Base-by-base conservation (phyloP, 2,797 vertebrate species). In the Buphagus erythrorhynchus region DNA sequence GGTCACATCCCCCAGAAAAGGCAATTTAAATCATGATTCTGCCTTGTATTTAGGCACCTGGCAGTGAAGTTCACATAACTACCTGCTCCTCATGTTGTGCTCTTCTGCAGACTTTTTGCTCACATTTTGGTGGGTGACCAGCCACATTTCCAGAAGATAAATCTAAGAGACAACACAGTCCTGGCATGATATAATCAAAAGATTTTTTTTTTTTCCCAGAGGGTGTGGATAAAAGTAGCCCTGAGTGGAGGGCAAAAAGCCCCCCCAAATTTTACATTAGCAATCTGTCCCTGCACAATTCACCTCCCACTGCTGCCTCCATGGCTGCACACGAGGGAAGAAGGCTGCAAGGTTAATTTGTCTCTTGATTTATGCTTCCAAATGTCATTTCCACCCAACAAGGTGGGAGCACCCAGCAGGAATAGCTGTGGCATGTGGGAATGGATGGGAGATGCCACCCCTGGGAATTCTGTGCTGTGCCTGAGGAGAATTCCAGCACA, bases 1-100 rank as follows among this genome's bases (percentile, higher is more conserved):
- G 88, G 91, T 87, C 88, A 45, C 95, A 45, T 46, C 96, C 93
- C 94, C 85, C 67, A 36, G 45, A 20, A 73, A 83, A 92, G 45
- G 57, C 71, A 77, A 91, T 52, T 86, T 76, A 33, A 90, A 74
- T 54, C 67, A 80, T 22, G 61, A n/a, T 42, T 26, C 63, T 69
- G 80, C 59, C 69, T 46, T 21, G 31, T 11, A 40, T 33, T 48
- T 15, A 58, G 86, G 76, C 90, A 91, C 18, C 49, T 78, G 86
- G 83, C 54, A 71, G 48, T 1, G 36, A 38, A 88, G 46, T 14
- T 61, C 68, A 69, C 15, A 6, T 0, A 86, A 75, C 25, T 9
- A 43, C 52, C 52, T 40, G 40, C 65, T 81, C 78, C 59, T 85
- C 5, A 0, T 0, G 7, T 1, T 15, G 22, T 16, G 25, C 16